Conservation (phyloP, 2,797 vertebrate species). For the Aulostomus chinensis region DNA sequence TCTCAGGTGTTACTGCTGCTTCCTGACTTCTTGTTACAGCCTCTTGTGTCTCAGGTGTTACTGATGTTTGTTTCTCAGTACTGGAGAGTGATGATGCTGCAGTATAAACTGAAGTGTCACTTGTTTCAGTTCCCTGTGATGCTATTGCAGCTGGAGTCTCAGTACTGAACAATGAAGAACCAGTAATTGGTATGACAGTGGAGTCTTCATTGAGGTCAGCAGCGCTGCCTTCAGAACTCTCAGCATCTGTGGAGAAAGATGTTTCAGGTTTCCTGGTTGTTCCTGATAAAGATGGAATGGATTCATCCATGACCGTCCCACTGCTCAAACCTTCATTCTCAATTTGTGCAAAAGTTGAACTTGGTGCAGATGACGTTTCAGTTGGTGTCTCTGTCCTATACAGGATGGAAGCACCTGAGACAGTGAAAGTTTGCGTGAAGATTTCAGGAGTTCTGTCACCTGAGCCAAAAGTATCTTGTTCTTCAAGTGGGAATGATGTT, state of each 20-base stretch:
- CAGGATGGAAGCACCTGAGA: too few relatives aligned
- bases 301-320: background rate
- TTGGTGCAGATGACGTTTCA: background rate
- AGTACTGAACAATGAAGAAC: constrained; percentile 14
- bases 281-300: background rate
- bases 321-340: background rate
- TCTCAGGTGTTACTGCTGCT: too few relatives aligned
- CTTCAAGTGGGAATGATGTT: background rate
- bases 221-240: constrained; percentile 17
- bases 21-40: too few relatives aligned
- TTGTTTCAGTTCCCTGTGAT: background rate
- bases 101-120: background rate
- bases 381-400: background rate
- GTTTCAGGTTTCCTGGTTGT: background rate
- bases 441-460: too few relatives aligned
- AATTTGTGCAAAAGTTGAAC: background rate
- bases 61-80: constrained; percentile 5
- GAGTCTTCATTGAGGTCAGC: background rate
- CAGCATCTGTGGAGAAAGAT: background rate
- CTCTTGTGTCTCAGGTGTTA: too few relatives aligned
- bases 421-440: too few relatives aligned
- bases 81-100: background rate
- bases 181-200: background rate
- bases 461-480: background rate
- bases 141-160: background rate